These are phyloP conservation scores for Camptogramma bilineatum DNA, from an alignment of 2,888 invertebrate genomes.

Conservation along the genomic window DNA sequence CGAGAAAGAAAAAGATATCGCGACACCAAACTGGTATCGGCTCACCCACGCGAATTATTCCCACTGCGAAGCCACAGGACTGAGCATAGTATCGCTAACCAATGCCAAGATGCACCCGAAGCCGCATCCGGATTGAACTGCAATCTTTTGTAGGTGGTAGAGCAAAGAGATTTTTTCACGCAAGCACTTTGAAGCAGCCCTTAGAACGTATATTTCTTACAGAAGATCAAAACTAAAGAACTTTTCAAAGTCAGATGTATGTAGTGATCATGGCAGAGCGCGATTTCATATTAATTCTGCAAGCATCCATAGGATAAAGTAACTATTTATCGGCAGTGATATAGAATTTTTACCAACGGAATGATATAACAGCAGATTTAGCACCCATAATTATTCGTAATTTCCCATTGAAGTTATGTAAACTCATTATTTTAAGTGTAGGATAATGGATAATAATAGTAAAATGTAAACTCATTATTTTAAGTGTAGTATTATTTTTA, in stretches of 20 bases:
- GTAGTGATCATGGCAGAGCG: not conserved
- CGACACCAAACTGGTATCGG: slow-evolving; percentile 59
- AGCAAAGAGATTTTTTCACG: not conserved
- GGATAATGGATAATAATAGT: no score
- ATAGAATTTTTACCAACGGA: no score
- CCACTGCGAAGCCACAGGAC: slow-evolving; percentile 51
- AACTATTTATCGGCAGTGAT: not conserved
- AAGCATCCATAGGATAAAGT: not conserved
- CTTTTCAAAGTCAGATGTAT: not conserved
- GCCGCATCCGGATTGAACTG: slow-evolving; percentile 37
- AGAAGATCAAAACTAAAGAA: not conserved
- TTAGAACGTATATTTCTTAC: not conserved
- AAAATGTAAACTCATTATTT: no score
- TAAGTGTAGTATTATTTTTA: no score
- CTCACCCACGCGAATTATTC: slow-evolving; percentile 78
- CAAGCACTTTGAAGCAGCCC: not conserved
- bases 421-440: no score
- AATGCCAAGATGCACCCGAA: slow-evolving; percentile 41
- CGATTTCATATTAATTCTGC: no score
- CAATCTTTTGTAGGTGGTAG: not conserved
- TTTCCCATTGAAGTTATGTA: no score
- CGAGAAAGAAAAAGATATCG: slow-evolving; percentile 59
- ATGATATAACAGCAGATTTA: not conserved
- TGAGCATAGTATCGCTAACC: slow-evolving; percentile 22
- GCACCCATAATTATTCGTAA: not conserved